Evolutionary conservation across 2,888 invertebrate species (phyloP).

Genomic region (Microctonus hyperodae): DNA sequence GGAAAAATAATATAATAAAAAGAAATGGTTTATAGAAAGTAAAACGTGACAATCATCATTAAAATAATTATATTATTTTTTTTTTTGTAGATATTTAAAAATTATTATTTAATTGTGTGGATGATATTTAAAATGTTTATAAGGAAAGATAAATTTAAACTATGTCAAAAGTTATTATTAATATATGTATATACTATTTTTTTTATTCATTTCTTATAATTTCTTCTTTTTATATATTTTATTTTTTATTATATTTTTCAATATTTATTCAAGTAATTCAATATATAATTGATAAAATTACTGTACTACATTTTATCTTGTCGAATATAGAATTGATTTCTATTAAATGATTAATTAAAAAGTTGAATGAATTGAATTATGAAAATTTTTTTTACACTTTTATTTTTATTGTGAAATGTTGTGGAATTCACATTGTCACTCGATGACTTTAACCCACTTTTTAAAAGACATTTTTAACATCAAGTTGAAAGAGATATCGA

Average conservation of each 20-base stretch:
- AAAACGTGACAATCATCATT: not conserved
- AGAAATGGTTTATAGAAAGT: not conserved
- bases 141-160: too few species aligned
- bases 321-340: not conserved
- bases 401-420: not conserved
- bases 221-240: too few species aligned
- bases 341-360: not conserved
- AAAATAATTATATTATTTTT: not conserved
- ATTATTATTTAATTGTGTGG: too few species aligned
- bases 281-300: not conserved
- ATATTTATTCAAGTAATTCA: not conserved
- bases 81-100: too few species aligned
- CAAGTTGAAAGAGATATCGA: not conserved
- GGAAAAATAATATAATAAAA: not conserved
- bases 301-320: not conserved
- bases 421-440: not conserved
- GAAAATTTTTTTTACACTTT: not conserved
- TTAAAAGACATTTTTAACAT: not conserved
- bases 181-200: too few species aligned
- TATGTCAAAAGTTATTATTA: too few species aligned
- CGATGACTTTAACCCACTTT: not conserved
- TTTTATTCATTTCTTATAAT: too few species aligned
- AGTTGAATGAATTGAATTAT: not conserved
- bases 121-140: too few species aligned
- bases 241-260: too few species aligned